Evolutionary conservation across 2,797 vertebrate species (phyloP).

Genomic region (Allobates femoralis): DNA sequence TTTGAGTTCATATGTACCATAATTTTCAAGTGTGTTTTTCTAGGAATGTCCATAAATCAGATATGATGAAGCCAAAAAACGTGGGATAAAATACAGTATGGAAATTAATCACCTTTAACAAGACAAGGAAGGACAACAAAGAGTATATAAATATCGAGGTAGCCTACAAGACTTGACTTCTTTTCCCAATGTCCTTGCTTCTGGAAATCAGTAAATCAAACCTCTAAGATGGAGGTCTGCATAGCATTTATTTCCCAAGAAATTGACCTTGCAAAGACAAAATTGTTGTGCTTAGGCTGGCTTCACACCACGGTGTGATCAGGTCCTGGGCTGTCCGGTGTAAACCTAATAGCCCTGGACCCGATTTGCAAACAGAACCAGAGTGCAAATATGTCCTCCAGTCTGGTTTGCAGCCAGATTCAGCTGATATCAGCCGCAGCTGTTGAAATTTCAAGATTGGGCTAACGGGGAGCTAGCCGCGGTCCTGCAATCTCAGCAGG

Average conservation of each 20-base stretch:
- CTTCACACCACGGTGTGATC: too few relatives aligned
- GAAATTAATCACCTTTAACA: constrained; percentile 21
- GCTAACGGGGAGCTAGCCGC: too few relatives aligned
- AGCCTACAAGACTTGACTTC: not conserved
- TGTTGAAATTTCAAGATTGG: too few relatives aligned
- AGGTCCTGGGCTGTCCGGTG: too few relatives aligned
- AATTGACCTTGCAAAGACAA: not conserved
- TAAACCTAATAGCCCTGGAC: too few relatives aligned
- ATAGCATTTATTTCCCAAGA: not conserved
- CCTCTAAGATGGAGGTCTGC: not conserved
- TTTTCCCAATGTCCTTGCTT: constrained; percentile 7
- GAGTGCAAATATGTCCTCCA: too few relatives aligned
- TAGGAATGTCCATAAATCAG: constrained; percentile 25
- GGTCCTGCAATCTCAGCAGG: too few relatives aligned
- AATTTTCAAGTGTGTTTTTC: constrained; percentile 8
- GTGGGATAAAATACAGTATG: not conserved
- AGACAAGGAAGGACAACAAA: not conserved
- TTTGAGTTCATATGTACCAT: constrained; percentile 16
- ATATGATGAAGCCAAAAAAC: not conserved
- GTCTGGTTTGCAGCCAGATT: too few relatives aligned
- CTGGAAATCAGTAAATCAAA: not conserved
- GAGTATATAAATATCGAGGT: not conserved
- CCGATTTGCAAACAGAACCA: too few relatives aligned
- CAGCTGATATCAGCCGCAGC: too few relatives aligned
- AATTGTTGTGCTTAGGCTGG: not conserved